phyloP scores from a whole-genome alignment of 2,113 vertebrate species.

The Malurus elegans region DNA sequence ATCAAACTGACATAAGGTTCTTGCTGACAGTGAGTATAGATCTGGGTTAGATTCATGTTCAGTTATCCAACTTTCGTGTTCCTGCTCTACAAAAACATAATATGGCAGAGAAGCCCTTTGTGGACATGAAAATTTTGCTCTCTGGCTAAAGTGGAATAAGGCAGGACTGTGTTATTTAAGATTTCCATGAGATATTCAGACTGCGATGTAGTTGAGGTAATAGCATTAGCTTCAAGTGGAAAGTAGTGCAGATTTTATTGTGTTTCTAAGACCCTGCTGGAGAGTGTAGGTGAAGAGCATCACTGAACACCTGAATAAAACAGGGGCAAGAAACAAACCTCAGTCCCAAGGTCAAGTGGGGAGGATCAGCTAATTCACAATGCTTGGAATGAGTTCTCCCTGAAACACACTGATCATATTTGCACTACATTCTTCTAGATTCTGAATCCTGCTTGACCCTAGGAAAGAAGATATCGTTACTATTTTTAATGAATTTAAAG shows the following conservation, averaged over 20 bases:
- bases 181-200: not conserved
- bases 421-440: not conserved
- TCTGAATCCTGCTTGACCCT: not conserved
- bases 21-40: not conserved
- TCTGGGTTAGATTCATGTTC: not conserved
- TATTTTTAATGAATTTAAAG: not conserved
- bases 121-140: not conserved
- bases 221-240: not conserved
- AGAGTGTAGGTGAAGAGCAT: not conserved
- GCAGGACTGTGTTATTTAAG: not conserved
- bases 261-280: not conserved
- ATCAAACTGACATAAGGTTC: not conserved
- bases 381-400: not conserved
- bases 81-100: not conserved
- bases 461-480: not conserved
- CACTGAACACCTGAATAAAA: not conserved
- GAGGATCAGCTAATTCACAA: not conserved
- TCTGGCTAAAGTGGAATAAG: not conserved
- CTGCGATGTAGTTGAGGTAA: not conserved
- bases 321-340: not conserved
- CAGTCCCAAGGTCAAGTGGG: not conserved
- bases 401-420: not conserved
- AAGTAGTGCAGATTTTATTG: not conserved
- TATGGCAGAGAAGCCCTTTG: not conserved
- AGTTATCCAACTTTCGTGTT: not conserved